These are phyloP conservation scores for Alloscopus bannaensis DNA, from an alignment of 2,888 invertebrate species.

Conservation along the genomic window DNA sequence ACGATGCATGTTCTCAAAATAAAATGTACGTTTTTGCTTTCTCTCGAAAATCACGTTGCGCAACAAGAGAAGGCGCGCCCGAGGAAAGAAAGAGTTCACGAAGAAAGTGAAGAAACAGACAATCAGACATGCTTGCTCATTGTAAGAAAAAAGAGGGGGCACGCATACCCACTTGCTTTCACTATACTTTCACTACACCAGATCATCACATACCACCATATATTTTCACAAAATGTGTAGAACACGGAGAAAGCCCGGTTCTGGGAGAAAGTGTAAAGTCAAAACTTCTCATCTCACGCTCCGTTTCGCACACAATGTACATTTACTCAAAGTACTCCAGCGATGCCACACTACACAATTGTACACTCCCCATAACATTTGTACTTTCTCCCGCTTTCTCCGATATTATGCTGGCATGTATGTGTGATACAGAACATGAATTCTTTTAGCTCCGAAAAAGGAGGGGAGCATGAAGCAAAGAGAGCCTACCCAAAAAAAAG, in stretches of 20 bases:
- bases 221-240: neutral
- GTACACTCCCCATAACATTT: constrained; percentile 50
- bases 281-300: constrained; percentile 63
- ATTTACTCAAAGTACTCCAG: constrained; percentile 47
- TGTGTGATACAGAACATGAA: constrained; percentile 6
- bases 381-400: constrained; percentile 34
- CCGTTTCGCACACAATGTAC: constrained; percentile 59
- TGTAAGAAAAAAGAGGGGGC: neutral
- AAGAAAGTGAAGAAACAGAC: constrained; percentile 14
- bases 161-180: neutral
- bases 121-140: constrained; percentile 15
- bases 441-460: neutral
- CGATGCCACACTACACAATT: constrained; percentile 33
- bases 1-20: constrained; percentile 18
- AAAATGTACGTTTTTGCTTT: constrained; percentile 23
- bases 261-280: constrained; percentile 54
- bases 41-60: constrained; percentile 50
- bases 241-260: constrained; percentile 28
- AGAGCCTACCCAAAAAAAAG: too few species aligned
- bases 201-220: constrained; percentile 3
- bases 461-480: neutral
- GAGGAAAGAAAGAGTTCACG: constrained; percentile 16
- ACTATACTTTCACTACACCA: neutral
- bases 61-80: constrained; percentile 37
- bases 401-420: neutral